Conservation (phyloP, 2,888 invertebrate genomes). For the Eugnorisma glareosa region DNA sequence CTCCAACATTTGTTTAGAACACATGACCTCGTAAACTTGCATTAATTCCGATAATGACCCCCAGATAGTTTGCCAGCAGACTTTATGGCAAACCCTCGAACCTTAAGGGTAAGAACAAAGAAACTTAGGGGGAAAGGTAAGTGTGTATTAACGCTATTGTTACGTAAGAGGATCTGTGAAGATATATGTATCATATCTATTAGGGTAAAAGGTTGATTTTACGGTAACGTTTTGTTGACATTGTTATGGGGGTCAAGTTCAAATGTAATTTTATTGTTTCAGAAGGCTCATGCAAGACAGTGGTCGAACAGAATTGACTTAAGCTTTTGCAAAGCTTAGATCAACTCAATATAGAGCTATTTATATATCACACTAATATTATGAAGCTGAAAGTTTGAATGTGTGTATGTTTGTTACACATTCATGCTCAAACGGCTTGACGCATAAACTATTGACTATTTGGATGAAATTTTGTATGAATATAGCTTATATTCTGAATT, state of each 20-base stretch:
- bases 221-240: conserved; percentile 16
- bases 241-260: conserved; percentile 6
- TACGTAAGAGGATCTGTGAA: conserved; percentile 19
- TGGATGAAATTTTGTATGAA: too few relatives aligned
- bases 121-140: conserved; percentile 50
- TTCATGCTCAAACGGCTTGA: too few relatives aligned
- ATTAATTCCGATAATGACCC: conserved; percentile 77
- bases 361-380: too few relatives aligned
- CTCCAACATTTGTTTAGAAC: conserved; percentile 80
- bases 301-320: not conserved
- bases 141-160: conserved; percentile 40
- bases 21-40: conserved; percentile 77
- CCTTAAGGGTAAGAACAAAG: conserved; percentile 30
- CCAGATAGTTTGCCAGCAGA: conserved; percentile 64
- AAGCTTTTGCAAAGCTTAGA: not conserved
- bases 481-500: too few relatives aligned
- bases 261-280: not conserved
- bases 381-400: too few relatives aligned
- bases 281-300: not conserved
- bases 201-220: conserved; percentile 10
- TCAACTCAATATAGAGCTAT: not conserved
- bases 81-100: conserved; percentile 59
- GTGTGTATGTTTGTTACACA: too few relatives aligned
- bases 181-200: conserved; percentile 18
- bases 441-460: too few relatives aligned